Evolutionary conservation across 1,140 invertebrate genomes (phyloP).

Genomic region (Conopomorpha cramerella): DNA sequence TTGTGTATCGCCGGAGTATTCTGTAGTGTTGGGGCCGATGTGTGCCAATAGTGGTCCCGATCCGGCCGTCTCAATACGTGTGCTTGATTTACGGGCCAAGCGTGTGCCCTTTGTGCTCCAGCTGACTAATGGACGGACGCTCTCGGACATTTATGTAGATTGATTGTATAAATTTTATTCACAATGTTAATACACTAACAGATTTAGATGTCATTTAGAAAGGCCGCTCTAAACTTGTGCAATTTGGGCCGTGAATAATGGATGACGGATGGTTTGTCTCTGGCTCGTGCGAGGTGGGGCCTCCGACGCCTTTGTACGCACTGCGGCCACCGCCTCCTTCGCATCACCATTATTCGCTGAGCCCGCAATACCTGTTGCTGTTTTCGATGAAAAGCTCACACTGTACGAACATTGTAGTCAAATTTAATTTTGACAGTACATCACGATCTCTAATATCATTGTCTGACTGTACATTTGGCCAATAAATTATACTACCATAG

Average conservation of each 20-base stretch:
- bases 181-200: constrained; percentile 61
- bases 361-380: neutral
- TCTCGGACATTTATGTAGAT: constrained; percentile 60
- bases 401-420: too few species aligned
- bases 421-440: too few species aligned
- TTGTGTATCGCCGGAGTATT: constrained; percentile 11
- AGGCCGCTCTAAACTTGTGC: constrained; percentile 58
- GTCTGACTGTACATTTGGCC: too few species aligned
- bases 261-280: constrained; percentile 51
- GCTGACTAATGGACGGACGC: constrained; percentile 57
- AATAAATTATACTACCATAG: too few species aligned
- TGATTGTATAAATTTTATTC: constrained; percentile 61
- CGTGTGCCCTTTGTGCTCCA: constrained; percentile 56
- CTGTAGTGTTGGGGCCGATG: constrained; percentile 23
- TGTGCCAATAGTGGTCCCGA: too few species aligned
- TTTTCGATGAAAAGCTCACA: neutral
- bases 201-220: constrained; percentile 62
- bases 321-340: neutral
- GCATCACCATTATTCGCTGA: neutral
- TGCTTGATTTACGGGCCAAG: constrained; percentile 56
- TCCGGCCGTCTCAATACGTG: constrained; percentile 50
- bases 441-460: too few species aligned
- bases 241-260: constrained; percentile 60
- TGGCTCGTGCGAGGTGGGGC: constrained; percentile 36
- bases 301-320: too few species aligned